These are phyloP conservation scores for Apostichopus leukothele DNA, from an alignment of 53 echinoderm and acorn worm genomes.

Conservation along the genomic window DNA sequence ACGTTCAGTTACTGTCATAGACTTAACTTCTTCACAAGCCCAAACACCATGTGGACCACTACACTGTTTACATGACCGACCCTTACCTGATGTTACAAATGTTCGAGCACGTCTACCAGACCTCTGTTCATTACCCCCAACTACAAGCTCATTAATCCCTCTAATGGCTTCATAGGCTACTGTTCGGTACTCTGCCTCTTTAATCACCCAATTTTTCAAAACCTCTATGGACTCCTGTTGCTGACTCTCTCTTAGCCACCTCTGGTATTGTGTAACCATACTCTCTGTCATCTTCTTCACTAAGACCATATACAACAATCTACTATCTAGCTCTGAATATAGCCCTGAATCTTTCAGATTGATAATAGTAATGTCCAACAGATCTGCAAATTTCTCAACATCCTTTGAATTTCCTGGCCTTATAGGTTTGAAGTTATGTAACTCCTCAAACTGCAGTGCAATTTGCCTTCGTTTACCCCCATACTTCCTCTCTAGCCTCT, in stretches of 20 bases:
- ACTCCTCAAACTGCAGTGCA: neutral
- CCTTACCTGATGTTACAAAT: no score
- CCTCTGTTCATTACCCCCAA: no score
- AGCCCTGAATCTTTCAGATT: constrained; percentile 31
- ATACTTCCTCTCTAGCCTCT: constrained; percentile 26
- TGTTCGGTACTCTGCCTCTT: neutral
- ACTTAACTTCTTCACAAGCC: neutral
- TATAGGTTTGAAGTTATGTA: constrained; percentile 29
- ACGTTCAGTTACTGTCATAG: neutral
- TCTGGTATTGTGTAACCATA: constrained; percentile 19
- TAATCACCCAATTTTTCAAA: neutral
- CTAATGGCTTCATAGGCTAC: neutral
- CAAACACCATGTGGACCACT: constrained; percentile 7
- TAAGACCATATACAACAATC: neutral
- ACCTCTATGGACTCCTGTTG: constrained; percentile 28
- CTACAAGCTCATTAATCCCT: neutral
- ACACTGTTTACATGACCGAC: neutral
- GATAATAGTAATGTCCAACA: constrained; percentile 21
- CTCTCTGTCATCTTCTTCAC: no score
- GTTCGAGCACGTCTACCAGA: no score
- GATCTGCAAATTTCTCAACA: constrained; percentile 33
- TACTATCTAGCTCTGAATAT: neutral
- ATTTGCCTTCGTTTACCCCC: constrained; percentile 16
- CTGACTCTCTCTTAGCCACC: constrained; percentile 32
- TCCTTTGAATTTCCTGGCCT: constrained; percentile 11